phyloP scores from a whole-genome alignment of 2,888 invertebrate genomes.

The Platynereis dumerilii region DNA sequence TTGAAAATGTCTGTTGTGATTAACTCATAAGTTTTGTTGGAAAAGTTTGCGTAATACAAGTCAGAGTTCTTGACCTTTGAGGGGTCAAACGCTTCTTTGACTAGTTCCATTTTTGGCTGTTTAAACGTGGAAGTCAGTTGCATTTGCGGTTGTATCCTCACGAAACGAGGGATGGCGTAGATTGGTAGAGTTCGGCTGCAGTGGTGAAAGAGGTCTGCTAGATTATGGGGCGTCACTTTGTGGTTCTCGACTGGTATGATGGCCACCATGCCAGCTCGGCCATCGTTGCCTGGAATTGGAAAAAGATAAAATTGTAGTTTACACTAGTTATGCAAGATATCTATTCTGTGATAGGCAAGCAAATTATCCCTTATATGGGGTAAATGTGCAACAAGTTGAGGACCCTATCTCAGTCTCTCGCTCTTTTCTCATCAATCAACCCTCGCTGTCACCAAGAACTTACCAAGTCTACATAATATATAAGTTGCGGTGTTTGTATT shows the following conservation, averaged over 20 bases:
- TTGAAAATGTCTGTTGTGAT: no score
- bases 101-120: constrained; percentile 47
- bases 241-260: constrained; percentile 39
- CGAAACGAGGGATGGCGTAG: constrained; percentile 49
- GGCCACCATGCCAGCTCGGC: constrained; percentile 53
- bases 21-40: constrained; percentile 33
- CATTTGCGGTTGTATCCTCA: constrained; percentile 41
- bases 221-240: constrained; percentile 29
- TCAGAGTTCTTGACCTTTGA: constrained; percentile 38
- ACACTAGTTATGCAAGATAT: no score
- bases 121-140: constrained; percentile 47
- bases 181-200: constrained; percentile 41
- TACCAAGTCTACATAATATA: no score
- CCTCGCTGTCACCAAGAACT: no score
- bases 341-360: no score
- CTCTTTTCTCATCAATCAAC: no score
- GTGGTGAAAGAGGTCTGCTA: constrained; percentile 35
- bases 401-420: no score
- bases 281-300: constrained; percentile 34
- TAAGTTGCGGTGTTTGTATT: no score
- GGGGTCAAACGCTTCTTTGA: constrained; percentile 50
- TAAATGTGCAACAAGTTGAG: no score
- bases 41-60: constrained; percentile 41
- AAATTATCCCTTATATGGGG: no score
- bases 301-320: no score